Evolutionary conservation across 2,797 vertebrate species (phyloP), one percentile per base, ranked within the genome.

Genomic region (Oryzias dopingdopingensis): DNA sequence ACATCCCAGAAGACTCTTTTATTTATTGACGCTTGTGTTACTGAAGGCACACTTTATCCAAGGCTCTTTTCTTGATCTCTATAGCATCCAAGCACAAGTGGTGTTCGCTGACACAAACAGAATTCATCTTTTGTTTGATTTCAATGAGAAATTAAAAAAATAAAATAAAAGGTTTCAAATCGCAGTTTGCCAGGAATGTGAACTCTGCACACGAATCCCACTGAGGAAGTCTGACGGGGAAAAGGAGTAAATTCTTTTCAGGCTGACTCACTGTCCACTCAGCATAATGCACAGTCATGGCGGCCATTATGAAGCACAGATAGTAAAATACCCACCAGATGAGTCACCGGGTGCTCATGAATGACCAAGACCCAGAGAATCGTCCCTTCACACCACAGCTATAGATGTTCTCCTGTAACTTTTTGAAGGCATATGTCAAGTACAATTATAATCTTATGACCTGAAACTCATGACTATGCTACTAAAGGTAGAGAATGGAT

Each of bases 251-350:
- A 79, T 76, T 81, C 72, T 70, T 51, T 32, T 50, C 17, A 1
- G 60, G 56, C 46, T 89, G 86, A 89, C 64, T 89, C 89, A 88
- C 67, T 32, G 81, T 79, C 76, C 79, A 82, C 67, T 90, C 84
- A 86, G 83, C 80, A 68, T 53, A 72, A 71, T 44, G 14, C 26
- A 20, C 70, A 40, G 50, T 59, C 45, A 29, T 14, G 59, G 53
- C 24, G 40, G 44, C 52, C 54, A 62, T 59, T 56, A 24, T 71
- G 56, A n/a, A 42, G 41, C 42, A 43, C 15, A 17, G 44, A 67
- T 54, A 52, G 79, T 70, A 56, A 55, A 72, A 83, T 74, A 6
- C 20, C 69, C 41, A 29, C 56, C 32, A 6, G 14, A 65, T 83
- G 77, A 87, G 58, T 87, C 84, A 84, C 37, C 10, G 18, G 37